Evolutionary conservation across 1,140 invertebrate species (phyloP).

Genomic region (Bathynomus jamesi): DNA sequence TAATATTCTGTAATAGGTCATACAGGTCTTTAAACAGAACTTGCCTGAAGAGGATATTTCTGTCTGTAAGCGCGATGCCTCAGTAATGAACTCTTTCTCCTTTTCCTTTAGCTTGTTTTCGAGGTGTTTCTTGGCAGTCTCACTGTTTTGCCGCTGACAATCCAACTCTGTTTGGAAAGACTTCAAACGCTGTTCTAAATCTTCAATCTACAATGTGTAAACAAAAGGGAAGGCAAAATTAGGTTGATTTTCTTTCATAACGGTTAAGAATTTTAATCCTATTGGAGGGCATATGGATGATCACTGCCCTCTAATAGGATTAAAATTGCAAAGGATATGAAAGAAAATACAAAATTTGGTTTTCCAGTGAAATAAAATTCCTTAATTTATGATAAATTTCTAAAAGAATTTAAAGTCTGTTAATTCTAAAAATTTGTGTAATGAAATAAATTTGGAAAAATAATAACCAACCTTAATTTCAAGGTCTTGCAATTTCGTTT

Average conservation of each 20-base stretch:
- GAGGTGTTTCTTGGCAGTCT: conserved; percentile 9
- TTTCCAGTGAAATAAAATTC: too few relatives aligned
- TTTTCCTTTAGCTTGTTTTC: conserved; percentile 21
- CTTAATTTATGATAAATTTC: too few relatives aligned
- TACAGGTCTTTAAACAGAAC: neutral
- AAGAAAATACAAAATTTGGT: too few relatives aligned
- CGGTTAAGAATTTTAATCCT: neutral
- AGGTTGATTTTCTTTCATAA: neutral
- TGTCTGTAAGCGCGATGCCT: conserved; percentile 11
- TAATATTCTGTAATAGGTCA: neutral
- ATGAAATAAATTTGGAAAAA: neutral
- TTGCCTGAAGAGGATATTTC: conserved; percentile 15
- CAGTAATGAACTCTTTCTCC: conserved; percentile 14
- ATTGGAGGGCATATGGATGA: neutral
- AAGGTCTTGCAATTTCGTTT: conserved; percentile 1
- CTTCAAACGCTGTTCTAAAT: conserved; percentile 11
- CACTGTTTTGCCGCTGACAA: conserved; percentile 25
- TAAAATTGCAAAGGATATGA: too few relatives aligned
- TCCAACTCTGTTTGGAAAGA: conserved; percentile 16
- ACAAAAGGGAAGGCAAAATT: neutral
- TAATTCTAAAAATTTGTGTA: too few relatives aligned
- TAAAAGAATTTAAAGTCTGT: too few relatives aligned
- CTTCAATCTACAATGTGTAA: neutral
- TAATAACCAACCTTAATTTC: conserved; percentile 8
- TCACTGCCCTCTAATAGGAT: too few relatives aligned